Evolutionary conservation across 2,797 vertebrate species (phyloP).

Genomic region (Coendou prehensilis): DNA sequence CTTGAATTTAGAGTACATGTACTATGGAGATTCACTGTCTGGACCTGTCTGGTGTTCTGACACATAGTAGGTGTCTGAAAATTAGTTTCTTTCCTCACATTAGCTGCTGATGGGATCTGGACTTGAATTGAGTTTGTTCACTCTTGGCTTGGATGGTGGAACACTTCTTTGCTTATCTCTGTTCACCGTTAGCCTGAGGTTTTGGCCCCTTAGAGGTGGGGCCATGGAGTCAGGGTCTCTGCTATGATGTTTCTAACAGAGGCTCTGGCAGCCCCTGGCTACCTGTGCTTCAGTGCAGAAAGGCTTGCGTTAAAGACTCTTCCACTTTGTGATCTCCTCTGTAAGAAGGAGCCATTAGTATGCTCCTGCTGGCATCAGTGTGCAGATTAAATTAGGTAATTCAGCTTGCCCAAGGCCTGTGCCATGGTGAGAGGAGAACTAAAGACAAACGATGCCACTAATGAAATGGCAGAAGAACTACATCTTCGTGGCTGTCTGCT

Average conservation of each 20-base stretch:
- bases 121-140: neutral
- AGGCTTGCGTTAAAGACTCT: neutral
- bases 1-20: neutral
- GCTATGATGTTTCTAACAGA: neutral
- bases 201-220: neutral
- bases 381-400: neutral
- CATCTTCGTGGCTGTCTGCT: neutral
- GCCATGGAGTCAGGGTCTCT: neutral
- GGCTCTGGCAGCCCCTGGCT: neutral
- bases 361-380: neutral
- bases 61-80: neutral
- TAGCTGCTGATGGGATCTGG: neutral
- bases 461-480: neutral
- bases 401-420: neutral
- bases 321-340: neutral
- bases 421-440: neutral
- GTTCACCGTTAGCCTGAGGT: neutral
- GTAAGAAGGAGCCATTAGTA: neutral
- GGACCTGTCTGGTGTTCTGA: neutral
- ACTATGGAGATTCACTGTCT: neutral
- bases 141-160: neutral
- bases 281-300: neutral
- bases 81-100: neutral
- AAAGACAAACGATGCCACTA: neutral
- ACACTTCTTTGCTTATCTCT: neutral